Percentiles rank a stretch among this genome's conserved stretches.
Evolutionary conservation across 1,140 invertebrate genomes (phyloP).

Genomic region (Tetragonula clypearis): DNA sequence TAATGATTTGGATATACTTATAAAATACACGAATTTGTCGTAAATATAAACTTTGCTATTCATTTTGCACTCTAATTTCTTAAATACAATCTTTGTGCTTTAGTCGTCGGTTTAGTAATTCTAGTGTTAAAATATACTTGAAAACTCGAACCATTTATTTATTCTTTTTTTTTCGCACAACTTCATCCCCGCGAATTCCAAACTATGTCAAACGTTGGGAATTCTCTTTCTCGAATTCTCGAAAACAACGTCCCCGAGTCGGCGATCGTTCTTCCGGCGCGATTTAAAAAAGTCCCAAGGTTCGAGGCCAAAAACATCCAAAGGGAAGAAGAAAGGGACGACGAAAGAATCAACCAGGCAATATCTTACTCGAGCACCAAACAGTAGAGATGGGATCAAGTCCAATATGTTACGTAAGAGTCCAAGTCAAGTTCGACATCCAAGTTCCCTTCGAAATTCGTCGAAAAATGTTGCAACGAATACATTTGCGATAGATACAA

Average conservation of each 20-base stretch:
- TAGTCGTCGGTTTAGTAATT: too few relatives aligned
- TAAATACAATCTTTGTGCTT: too few relatives aligned
- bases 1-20: too few relatives aligned
- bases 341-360: neutral
- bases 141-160: neutral
- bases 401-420: too few relatives aligned
- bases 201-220: neutral
- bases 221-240: neutral
- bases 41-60: too few relatives aligned
- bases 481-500: too few relatives aligned
- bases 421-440: too few relatives aligned
- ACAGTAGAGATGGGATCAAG: too few relatives aligned
- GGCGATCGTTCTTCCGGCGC: neutral
- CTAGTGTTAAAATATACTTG: neutral
- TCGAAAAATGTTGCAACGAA: too few relatives aligned
- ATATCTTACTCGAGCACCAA: neutral
- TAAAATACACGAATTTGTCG: too few relatives aligned
- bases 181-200: neutral
- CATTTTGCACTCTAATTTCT: neutral
- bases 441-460: too few relatives aligned
- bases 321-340: neutral
- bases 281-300: neutral
- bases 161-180: too few relatives aligned
- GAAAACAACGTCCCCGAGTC: neutral
- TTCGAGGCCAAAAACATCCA: conserved; percentile 11